Conservation (phyloP, 2,797 vertebrate species). For the Pitangus sulphuratus region DNA sequence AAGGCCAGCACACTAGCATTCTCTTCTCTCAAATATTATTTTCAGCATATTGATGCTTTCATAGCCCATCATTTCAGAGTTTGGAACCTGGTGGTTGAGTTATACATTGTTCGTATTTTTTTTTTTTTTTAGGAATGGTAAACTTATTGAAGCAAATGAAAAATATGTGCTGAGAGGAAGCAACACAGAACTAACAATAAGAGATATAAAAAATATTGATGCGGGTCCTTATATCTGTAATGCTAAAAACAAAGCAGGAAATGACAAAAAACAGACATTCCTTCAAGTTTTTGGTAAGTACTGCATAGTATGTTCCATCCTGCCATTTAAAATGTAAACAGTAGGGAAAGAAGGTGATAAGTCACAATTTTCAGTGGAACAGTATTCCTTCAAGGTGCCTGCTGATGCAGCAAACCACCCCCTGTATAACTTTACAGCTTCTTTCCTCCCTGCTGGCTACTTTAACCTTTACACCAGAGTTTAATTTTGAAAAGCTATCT, state of each 20-base stretch:
- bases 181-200: conserved; percentile 88
- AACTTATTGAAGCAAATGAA: conserved; percentile 87
- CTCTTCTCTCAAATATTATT: neutral
- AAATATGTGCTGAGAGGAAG: conserved; percentile 85
- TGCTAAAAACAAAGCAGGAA: conserved; percentile 95
- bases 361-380: neutral
- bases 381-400: neutral
- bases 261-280: conserved; percentile 87
- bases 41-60: neutral
- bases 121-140: conserved; percentile 83
- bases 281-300: conserved; percentile 97
- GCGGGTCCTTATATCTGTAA: conserved; percentile 88
- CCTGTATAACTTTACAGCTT: neutral
- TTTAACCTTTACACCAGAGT: neutral
- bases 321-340: neutral
- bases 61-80: neutral
- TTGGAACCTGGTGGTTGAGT: neutral
- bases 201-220: conserved; percentile 87
- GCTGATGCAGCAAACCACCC: neutral
- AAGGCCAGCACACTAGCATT: neutral
- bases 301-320: neutral
- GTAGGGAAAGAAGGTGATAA: neutral
- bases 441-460: neutral
- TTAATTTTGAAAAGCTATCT: neutral
- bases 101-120: neutral